These are phyloP conservation scores for Micromussa lordhowensis DNA, from an alignment of 92 coral and sea anemone genomes.

Conservation along the genomic window DNA sequence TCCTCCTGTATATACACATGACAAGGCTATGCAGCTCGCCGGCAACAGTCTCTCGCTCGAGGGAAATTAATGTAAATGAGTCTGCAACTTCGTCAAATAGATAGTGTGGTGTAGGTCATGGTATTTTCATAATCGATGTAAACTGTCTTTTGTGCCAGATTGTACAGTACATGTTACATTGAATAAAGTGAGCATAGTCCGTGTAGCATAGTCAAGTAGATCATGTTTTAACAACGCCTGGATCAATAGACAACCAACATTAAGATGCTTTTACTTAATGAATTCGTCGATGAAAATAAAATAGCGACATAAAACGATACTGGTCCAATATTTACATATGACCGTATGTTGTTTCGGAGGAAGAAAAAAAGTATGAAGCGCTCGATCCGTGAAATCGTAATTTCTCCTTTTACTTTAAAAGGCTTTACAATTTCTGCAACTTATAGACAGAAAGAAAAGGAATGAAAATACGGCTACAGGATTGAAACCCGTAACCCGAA, in stretches of 20 bases:
- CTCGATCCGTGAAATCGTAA: background rate
- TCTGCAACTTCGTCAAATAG: background rate
- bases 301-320: background rate
- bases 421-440: background rate
- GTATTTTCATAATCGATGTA: background rate
- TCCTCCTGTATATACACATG: background rate
- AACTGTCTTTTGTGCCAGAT: background rate
- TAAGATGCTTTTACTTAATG: background rate
- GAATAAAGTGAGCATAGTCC: background rate
- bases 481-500: too few species aligned
- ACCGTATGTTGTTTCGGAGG: background rate
- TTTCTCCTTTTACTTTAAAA: background rate
- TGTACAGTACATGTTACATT: background rate
- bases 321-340: background rate
- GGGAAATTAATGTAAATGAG: background rate
- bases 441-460: background rate
- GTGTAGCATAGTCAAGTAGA: background rate
- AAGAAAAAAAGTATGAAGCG: background rate
- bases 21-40: background rate
- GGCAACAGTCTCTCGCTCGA: background rate
- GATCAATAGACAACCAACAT: background rate
- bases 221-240: background rate
- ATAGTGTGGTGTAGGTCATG: background rate
- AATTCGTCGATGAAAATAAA: background rate
- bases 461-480: background rate